These are phyloP conservation scores for Corticium candelabrum DNA, from an alignment of 37 sponge, comb jelly and placozoan genomes.

Conservation along the genomic window DNA sequence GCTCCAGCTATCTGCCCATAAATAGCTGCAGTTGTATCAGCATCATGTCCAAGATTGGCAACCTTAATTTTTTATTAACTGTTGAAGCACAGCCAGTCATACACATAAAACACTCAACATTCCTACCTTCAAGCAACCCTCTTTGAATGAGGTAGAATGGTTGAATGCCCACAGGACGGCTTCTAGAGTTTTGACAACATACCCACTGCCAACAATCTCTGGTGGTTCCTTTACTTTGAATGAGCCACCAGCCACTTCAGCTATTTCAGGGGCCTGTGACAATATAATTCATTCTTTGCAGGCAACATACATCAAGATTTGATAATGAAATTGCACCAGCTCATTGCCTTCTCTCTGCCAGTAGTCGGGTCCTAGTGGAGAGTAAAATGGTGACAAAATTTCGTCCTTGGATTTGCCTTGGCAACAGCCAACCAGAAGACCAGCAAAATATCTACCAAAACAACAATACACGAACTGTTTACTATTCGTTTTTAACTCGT, in stretches of 20 bases:
- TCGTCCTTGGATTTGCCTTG: slow-evolving; percentile 59
- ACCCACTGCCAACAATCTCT: slow-evolving; percentile 66
- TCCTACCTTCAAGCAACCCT: slow-evolving; percentile 62
- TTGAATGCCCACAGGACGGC: slow-evolving; percentile 85
- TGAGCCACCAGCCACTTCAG: slow-evolving; percentile 53
- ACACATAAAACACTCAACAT: slow-evolving; percentile 50
- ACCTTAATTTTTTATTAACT: slow-evolving; percentile 35
- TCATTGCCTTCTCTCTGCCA: slow-evolving; percentile 31
- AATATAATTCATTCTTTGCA: neutral
- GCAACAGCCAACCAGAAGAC: slow-evolving; percentile 65
- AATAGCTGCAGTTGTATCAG: slow-evolving; percentile 80
- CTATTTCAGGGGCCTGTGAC: slow-evolving; percentile 35
- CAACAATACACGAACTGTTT: neutral
- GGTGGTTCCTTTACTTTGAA: slow-evolving; percentile 51
- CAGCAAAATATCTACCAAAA: slow-evolving; percentile 56
- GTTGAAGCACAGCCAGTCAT: slow-evolving; percentile 76
- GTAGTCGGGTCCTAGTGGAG: slow-evolving; percentile 38
- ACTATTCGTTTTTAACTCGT: neutral
- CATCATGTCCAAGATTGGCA: slow-evolving; percentile 72
- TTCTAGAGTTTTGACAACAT: slow-evolving; percentile 61
- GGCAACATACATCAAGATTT: neutral
- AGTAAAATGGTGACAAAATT: slow-evolving; percentile 53
- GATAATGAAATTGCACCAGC: slow-evolving; percentile 30
- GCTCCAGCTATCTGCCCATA: slow-evolving; percentile 88
- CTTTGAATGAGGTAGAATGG: slow-evolving; percentile 56